Conservation (phyloP, 2,888 invertebrate genomes). For the Megamerina dolium region DNA sequence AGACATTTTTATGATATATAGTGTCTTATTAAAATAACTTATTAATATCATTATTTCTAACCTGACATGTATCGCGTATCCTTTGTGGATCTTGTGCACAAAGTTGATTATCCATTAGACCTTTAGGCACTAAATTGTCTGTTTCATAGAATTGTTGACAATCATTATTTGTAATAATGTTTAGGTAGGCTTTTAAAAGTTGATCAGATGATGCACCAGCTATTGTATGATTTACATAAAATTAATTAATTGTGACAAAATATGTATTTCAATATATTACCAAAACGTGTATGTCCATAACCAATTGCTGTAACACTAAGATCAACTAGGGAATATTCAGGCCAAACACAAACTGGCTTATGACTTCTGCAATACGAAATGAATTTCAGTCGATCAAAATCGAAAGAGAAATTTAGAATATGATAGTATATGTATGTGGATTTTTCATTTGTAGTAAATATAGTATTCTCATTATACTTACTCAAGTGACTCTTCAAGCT, state of each 20-base stretch:
- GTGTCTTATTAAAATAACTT: too few species aligned
- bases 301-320: constrained; percentile 53
- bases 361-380: too few species aligned
- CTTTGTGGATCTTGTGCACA: constrained; percentile 21
- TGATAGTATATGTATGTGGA: too few species aligned
- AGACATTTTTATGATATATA: too few species aligned
- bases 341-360: not conserved
- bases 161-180: not conserved
- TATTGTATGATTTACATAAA: not conserved
- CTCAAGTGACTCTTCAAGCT: constrained; percentile 24
- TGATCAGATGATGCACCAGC: constrained; percentile 7
- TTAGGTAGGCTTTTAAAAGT: constrained; percentile 7
- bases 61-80: constrained; percentile 20
- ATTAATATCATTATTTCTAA: too few species aligned
- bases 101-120: constrained; percentile 29
- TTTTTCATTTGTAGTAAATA: too few species aligned
- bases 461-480: too few species aligned
- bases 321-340: not conserved
- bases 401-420: too few species aligned
- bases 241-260: too few species aligned
- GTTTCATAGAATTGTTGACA: constrained; percentile 4
- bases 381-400: too few species aligned
- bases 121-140: constrained; percentile 7
- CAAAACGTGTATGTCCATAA: constrained; percentile 53
- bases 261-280: constrained; percentile 3